Evolutionary conservation across 1,140 invertebrate species (phyloP), one percentile per base, ranked within the genome.

Genomic region (Trichogramma pretiosum): DNA sequence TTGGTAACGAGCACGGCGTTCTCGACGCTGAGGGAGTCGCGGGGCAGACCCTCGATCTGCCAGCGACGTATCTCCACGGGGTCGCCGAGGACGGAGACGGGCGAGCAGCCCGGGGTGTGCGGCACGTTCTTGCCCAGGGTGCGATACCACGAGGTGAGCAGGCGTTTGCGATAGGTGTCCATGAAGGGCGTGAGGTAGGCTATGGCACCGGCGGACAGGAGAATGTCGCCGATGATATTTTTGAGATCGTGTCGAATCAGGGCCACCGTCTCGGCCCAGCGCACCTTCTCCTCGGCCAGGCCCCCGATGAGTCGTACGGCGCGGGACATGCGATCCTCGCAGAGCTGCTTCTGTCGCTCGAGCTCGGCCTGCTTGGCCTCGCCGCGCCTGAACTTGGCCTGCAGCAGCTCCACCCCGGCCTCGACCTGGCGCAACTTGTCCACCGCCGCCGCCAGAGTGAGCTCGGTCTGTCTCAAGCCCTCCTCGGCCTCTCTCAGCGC

Each of bases 331-430:
- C 87, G 79, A 24, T 83, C 82, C 28, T 84, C 76, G 61, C 88
- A 92, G 26, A 83, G 67, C 44, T 83, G 77, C 46, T 87, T 87
- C 54, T 86, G 81, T 30, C 76, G 76, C 61, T 91, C 86, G 50
- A 90, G 75, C 44, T 86, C 75, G 0, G 62, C 56, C 48, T 77
- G 80, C 38, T 78, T 79, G 2, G 75, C 74, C 54, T 85, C 77
- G 41, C 84, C 77, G 21, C 73, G 72, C 0, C 68, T 71, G 4
- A 90, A 64, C 42, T 80, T 73, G 13, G 75, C 73, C 59, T 85
- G 79, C 2, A 89, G 66, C 14, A 74, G 74, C 0, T 76, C 72
- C 9, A 89, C 68, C 21, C 83, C 78, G 14, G 77, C 73, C 26
- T 77, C 52, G 2, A 82, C 65, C 3, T 70, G 65, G 56, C 72